Percentiles rank a stretch among this genome's conserved stretches.
phyloP scores from a whole-genome alignment of 2,797 vertebrate species.

The Parotocinclus haroldoi region DNA sequence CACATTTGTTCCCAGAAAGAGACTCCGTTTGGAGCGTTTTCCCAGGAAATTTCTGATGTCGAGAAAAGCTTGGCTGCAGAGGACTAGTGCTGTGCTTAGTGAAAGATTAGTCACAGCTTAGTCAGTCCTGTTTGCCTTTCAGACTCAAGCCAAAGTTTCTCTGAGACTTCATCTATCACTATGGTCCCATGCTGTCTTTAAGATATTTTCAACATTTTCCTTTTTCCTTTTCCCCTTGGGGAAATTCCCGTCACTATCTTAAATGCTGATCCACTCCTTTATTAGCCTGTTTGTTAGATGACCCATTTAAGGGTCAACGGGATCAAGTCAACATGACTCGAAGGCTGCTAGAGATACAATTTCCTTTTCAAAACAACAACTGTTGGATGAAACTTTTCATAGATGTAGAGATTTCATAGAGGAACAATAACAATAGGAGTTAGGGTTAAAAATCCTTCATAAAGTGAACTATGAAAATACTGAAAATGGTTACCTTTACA shows the following conservation, averaged over 20 bases:
- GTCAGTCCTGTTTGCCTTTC: slow-evolving; percentile 18
- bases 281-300: neutral
- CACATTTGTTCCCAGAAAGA: slow-evolving; percentile 35
- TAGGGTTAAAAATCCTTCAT: too few species aligned
- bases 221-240: neutral
- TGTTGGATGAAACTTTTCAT: neutral
- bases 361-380: neutral
- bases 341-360: neutral
- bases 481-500: too few species aligned
- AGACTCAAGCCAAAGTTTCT: slow-evolving; percentile 12
- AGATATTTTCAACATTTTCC: neutral
- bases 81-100: slow-evolving; percentile 27
- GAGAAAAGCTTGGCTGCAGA: slow-evolving; percentile 21
- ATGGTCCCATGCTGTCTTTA: neutral
- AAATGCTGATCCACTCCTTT: neutral
- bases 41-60: slow-evolving; percentile 19
- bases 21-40: slow-evolving; percentile 15
- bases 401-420: neutral
- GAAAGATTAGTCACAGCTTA: slow-evolving; percentile 26
- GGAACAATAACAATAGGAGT: too few species aligned
- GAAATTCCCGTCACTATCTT: neutral
- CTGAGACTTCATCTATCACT: neutral
- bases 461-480: too few species aligned
- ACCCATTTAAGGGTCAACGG: neutral
- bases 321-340: neutral